Evolutionary conservation across 2,113 vertebrate species (phyloP).

Genomic region (Rhinoderma darwinii): DNA sequence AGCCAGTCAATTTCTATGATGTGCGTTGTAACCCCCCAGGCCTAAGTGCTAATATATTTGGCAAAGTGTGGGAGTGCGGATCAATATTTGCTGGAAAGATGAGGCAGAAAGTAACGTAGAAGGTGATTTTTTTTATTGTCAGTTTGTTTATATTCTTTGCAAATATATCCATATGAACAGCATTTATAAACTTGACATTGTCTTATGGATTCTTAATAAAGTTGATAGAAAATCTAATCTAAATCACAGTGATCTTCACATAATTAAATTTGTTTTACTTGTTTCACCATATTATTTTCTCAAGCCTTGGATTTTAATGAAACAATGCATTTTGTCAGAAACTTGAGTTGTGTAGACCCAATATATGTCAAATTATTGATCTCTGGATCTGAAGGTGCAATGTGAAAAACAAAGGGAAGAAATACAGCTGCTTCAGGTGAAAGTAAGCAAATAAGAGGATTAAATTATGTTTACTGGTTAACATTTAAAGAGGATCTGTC

Average conservation of each 20-base stretch:
- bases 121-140: slow-evolving; percentile 28
- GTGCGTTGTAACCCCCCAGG: slow-evolving; percentile 23
- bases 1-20: slow-evolving; percentile 10
- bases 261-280: slow-evolving; percentile 26
- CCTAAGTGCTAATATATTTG: slow-evolving; percentile 45
- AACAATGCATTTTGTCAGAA: slow-evolving; percentile 18
- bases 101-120: slow-evolving; percentile 19
- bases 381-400: neutral
- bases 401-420: neutral
- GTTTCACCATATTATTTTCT: slow-evolving; percentile 6
- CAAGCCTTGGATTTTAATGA: slow-evolving; percentile 1
- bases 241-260: slow-evolving; percentile 18
- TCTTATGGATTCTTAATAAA: slow-evolving; percentile 39
- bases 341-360: neutral
- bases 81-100: slow-evolving; percentile 47
- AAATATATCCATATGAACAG: slow-evolving; percentile 21
- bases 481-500: no score
- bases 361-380: slow-evolving; percentile 15
- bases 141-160: neutral
- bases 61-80: slow-evolving; percentile 43
- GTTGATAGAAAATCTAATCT: slow-evolving; percentile 34
- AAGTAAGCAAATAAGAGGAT: neutral
- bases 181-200: slow-evolving; percentile 31
- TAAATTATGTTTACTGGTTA: neutral
- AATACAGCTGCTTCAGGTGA: neutral